These are phyloP conservation scores for Brachionus rotundiformis DNA, from an alignment of 1,140 invertebrate species.

Conservation along the genomic window DNA sequence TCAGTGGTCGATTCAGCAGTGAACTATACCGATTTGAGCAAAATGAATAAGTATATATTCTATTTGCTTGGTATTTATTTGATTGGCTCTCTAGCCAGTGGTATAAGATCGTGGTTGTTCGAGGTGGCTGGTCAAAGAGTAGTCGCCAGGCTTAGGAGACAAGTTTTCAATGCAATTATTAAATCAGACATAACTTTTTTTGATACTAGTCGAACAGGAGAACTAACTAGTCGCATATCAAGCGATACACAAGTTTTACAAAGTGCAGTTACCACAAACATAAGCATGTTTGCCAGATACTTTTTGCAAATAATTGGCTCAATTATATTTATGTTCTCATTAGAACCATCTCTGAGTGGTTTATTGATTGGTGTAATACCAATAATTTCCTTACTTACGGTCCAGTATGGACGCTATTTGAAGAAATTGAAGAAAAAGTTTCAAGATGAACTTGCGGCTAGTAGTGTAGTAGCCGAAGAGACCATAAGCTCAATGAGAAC, in stretches of 20 bases:
- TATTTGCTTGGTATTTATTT: slow-evolving; percentile 58
- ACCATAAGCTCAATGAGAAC: slow-evolving; percentile 55
- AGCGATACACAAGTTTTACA: slow-evolving; percentile 62
- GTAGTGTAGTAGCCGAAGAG: slow-evolving; percentile 49
- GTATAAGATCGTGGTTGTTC: slow-evolving; percentile 59
- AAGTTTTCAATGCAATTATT: slow-evolving; percentile 58
- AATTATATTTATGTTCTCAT: slow-evolving; percentile 60
- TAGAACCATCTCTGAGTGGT: slow-evolving; percentile 60
- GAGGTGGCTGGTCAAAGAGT: slow-evolving; percentile 61
- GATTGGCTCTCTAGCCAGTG: slow-evolving; percentile 56
- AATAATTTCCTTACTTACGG: slow-evolving; percentile 58
- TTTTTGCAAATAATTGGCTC: slow-evolving; percentile 61
- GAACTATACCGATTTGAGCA: slow-evolving; percentile 59
- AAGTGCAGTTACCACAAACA: slow-evolving; percentile 62
- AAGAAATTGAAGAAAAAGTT: slow-evolving; percentile 59
- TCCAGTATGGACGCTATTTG: slow-evolving; percentile 61
- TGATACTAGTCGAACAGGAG: slow-evolving; percentile 62
- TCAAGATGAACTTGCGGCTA: slow-evolving; percentile 59
- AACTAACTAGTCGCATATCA: slow-evolving; percentile 61
- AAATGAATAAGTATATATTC: slow-evolving; percentile 58
- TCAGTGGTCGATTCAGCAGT: slow-evolving; percentile 62
- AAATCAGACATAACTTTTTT: slow-evolving; percentile 63
- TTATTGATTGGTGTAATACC: slow-evolving; percentile 61
- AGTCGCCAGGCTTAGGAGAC: slow-evolving; percentile 58
- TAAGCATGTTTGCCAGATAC: slow-evolving; percentile 61